Conservation (phyloP, 1,140 invertebrate species). For the Vanessa tameamea region DNA sequence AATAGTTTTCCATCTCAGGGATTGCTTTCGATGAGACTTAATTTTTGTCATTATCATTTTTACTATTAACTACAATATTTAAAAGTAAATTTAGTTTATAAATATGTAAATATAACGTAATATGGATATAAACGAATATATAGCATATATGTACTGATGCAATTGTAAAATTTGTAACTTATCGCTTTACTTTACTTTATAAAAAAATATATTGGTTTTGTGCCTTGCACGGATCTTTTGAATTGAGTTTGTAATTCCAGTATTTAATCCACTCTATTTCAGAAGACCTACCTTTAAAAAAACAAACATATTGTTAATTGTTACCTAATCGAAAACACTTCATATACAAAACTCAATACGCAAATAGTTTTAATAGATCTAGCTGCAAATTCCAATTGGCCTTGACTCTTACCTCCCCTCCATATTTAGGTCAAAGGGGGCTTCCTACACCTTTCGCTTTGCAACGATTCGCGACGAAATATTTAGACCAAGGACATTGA, state of each 20-base stretch:
- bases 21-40: not conserved
- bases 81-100: not conserved
- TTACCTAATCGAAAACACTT: not conserved
- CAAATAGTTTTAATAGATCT: not conserved
- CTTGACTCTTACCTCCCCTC: constrained; percentile 35
- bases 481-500: constrained; percentile 39
- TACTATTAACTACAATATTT: not conserved
- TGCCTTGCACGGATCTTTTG: no score
- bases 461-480: constrained; percentile 36
- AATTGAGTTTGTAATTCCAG: no score
- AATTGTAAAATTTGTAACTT: no score
- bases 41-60: not conserved
- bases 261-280: no score
- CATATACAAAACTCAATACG: not conserved
- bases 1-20: constrained; percentile 27
- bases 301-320: not conserved
- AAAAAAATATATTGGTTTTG: no score
- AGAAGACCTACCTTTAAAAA: not conserved
- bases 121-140: no score
- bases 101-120: no score
- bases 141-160: no score
- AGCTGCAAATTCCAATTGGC: constrained; percentile 11
- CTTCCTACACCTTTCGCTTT: constrained; percentile 31
- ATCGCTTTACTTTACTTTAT: no score
- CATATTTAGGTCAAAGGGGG: constrained; percentile 49